Evolutionary conservation across 2,113 vertebrate species (phyloP).

Genomic region (Rhinolophus ferrumequinum): DNA sequence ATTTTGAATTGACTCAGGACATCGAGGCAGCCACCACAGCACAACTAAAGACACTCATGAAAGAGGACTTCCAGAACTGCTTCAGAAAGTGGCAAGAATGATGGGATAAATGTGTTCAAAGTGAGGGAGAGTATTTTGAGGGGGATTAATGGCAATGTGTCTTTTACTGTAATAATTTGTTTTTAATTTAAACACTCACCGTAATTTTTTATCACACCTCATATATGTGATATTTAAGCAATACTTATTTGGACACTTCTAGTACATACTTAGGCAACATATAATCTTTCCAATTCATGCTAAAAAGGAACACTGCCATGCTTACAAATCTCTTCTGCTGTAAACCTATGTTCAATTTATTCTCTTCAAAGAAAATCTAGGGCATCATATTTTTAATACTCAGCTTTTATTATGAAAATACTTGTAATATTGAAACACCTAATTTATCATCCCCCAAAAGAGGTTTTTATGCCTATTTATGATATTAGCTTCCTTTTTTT

Average conservation of each 20-base stretch:
- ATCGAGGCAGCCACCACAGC: too few species aligned
- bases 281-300: neutral
- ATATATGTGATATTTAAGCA: neutral
- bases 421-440: neutral
- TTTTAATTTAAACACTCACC: too few species aligned
- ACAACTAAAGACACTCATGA: too few species aligned
- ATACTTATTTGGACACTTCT: neutral
- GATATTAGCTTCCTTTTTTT: neutral
- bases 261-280: neutral
- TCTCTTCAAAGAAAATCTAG: constrained; percentile 22
- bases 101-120: too few species aligned
- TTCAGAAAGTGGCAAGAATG: too few species aligned
- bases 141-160: too few species aligned
- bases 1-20: too few species aligned
- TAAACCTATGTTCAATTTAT: neutral
- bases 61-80: too few species aligned
- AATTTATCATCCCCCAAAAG: neutral
- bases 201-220: too few species aligned
- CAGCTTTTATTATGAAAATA: neutral
- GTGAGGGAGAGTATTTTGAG: too few species aligned
- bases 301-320: neutral
- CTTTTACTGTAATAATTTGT: too few species aligned
- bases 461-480: neutral
- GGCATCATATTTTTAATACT: neutral
- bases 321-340: neutral